phyloP scores from a whole-genome alignment of 1,140 invertebrate genomes.

The Aporrectodea caliginosa region DNA sequence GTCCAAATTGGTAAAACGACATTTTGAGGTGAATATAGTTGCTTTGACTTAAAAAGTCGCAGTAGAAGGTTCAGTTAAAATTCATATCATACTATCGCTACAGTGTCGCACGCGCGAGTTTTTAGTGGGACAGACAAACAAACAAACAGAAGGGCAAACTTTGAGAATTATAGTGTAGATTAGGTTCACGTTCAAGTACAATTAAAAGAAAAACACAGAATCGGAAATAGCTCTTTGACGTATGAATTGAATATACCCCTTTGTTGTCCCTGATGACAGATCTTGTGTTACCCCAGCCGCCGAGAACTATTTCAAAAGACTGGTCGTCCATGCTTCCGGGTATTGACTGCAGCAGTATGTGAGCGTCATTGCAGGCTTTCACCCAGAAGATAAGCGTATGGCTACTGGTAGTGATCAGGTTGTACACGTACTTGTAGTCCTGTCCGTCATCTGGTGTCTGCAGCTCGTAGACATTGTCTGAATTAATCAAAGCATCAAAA shows the following conservation, averaged over 20 bases:
- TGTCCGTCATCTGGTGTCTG: not conserved
- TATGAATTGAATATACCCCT: not conserved
- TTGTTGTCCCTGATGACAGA: slow-evolving; percentile 5
- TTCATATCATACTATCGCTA: not conserved
- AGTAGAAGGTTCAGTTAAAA: too few relatives aligned
- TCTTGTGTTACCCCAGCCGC: slow-evolving; percentile 1
- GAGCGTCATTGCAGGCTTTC: slow-evolving; percentile 8
- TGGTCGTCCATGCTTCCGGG: not conserved
- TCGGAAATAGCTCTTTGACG: not conserved
- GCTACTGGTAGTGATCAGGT: not conserved
- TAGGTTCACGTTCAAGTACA: too few relatives aligned
- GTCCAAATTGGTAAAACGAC: too few relatives aligned
- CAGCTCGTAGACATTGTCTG: not conserved
- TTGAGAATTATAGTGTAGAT: too few relatives aligned
- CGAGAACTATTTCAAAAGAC: not conserved
- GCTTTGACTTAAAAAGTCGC: too few relatives aligned
- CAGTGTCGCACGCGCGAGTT: not conserved
- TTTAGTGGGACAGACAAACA: not conserved
- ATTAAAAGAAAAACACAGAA: not conserved
- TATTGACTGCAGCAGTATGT: slow-evolving; percentile 7
- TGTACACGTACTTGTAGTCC: slow-evolving; percentile 7
- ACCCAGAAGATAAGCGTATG: not conserved
- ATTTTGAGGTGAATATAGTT: too few relatives aligned
- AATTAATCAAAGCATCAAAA: not conserved
- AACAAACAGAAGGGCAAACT: too few relatives aligned